Conservation (phyloP, 2,888 invertebrate genomes). For the Chromoteleia sp. region DNA sequence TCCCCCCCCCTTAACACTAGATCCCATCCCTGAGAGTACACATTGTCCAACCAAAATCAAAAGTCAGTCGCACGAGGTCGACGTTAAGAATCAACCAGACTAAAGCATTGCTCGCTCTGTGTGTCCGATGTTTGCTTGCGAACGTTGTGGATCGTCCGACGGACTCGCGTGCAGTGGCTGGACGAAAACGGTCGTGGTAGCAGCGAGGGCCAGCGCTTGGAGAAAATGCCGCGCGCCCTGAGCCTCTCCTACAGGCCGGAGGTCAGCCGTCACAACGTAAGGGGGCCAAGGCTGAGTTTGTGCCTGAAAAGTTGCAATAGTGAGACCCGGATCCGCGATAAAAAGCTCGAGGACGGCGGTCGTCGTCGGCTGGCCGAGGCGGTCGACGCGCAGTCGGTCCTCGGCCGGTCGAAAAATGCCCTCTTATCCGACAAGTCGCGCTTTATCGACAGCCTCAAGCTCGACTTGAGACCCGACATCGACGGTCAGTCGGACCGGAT, state of each 20-base stretch:
- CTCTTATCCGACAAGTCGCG: slow-evolving; percentile 57
- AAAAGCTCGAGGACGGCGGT: slow-evolving; percentile 63
- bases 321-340: slow-evolving; percentile 61
- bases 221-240: slow-evolving; percentile 62
- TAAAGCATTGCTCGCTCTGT: slow-evolving; percentile 69
- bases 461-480: slow-evolving; percentile 52
- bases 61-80: slow-evolving; percentile 1
- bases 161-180: slow-evolving; percentile 87
- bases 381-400: slow-evolving; percentile 43
- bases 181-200: slow-evolving; percentile 89
- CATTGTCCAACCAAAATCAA: not conserved
- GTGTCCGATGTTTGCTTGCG: slow-evolving; percentile 74
- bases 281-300: slow-evolving; percentile 74
- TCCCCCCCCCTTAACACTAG: no score
- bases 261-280: slow-evolving; percentile 75
- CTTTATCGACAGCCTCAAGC: slow-evolving; percentile 55
- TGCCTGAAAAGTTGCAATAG: slow-evolving; percentile 74
- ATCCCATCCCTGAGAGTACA: not conserved
- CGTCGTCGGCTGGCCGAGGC: slow-evolving; percentile 57
- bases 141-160: slow-evolving; percentile 56
- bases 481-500: slow-evolving; percentile 73
- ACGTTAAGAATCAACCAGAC: not conserved
- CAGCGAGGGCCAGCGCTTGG: slow-evolving; percentile 59
- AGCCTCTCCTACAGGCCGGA: slow-evolving; percentile 78
- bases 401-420: slow-evolving; percentile 53